These are phyloP conservation scores for Calliscelio sp. DNA, from an alignment of 2,888 invertebrate genomes.

Conservation along the genomic window DNA sequence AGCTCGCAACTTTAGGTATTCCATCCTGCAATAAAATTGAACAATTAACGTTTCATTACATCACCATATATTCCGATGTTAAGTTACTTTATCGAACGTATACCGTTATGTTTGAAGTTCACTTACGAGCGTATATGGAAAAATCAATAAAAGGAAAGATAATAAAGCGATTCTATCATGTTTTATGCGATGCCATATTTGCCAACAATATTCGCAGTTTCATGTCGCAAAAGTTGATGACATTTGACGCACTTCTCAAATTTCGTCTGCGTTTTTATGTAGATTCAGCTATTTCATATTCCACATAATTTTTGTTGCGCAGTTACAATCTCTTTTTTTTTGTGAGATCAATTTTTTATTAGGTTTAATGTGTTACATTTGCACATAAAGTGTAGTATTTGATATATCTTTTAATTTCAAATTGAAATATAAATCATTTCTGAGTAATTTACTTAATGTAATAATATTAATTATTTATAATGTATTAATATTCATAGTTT, in stretches of 20 bases:
- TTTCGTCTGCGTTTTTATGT: constrained; percentile 43
- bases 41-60: constrained; percentile 73
- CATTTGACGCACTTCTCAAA: constrained; percentile 48
- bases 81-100: constrained; percentile 64
- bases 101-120: constrained; percentile 63
- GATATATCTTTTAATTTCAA: too few species aligned
- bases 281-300: constrained; percentile 18
- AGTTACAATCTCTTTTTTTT: background rate
- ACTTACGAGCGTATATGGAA: constrained; percentile 56
- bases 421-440: too few species aligned
- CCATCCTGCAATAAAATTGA: constrained; percentile 68
- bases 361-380: background rate
- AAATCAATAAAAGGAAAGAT: constrained; percentile 70
- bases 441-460: too few species aligned
- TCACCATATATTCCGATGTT: constrained; percentile 64
- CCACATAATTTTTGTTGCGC: background rate
- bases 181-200: constrained; percentile 59
- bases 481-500: too few species aligned
- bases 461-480: too few species aligned
- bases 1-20: constrained; percentile 62
- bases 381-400: too few species aligned
- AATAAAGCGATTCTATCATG: constrained; percentile 61
- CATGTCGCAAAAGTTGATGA: constrained; percentile 60
- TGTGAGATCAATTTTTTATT: background rate
- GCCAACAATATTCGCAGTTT: constrained; percentile 61